A percentile compares a stretch with the other conserved stretches of the same genome.
Conservation (phyloP, 2,797 vertebrate species). For the Lacerta agilis region DNA sequence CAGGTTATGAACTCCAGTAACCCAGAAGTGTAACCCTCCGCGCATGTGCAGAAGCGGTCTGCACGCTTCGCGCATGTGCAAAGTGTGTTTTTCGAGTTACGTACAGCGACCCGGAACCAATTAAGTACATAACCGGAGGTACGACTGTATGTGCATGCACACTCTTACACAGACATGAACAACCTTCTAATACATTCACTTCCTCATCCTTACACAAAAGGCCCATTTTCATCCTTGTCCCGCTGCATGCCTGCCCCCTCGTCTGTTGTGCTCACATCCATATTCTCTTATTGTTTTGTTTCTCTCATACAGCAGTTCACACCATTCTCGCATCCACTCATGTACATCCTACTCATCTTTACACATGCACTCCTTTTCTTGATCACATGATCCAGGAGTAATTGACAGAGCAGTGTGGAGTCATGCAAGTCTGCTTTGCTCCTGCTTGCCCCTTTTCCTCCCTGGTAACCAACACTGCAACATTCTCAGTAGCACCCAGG, state of each 20-base stretch:
- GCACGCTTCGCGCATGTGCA: no score
- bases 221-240: not conserved
- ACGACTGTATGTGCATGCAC: not conserved
- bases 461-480: not conserved
- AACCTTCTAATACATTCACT: not conserved
- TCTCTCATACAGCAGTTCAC: not conserved
- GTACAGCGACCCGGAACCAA: no score
- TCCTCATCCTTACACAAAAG: not conserved
- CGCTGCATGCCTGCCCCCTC: no score
- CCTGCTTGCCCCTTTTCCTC: no score
- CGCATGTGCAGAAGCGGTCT: no score
- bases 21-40: no score
- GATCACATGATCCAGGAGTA: not conserved
- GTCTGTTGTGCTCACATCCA: not conserved
- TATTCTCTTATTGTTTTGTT: not conserved
- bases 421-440: no score
- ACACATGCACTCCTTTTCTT: not conserved
- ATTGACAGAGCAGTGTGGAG: not conserved
- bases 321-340: not conserved
- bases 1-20: no score
- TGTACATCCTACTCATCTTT: not conserved
- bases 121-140: no score
- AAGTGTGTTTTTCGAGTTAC: no score
- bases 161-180: not conserved
- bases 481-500: not conserved